Percentiles rank a stretch among this genome's conserved stretches.
These are phyloP conservation scores for Drosophila fuyamai DNA, from an alignment of 1,140 invertebrate genomes.

Conservation along the genomic window DNA sequence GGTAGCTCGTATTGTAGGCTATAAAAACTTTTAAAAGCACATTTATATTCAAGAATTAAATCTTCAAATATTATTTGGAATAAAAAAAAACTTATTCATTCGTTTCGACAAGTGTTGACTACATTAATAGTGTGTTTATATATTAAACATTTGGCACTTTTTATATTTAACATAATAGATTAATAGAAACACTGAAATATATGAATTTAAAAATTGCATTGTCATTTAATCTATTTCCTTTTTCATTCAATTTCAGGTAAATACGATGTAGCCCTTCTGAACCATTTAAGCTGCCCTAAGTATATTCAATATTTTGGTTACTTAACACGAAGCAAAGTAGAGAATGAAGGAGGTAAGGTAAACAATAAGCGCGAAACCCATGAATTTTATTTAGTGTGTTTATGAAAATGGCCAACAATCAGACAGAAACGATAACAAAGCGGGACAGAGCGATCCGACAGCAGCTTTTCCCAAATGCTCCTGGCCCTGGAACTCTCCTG, in stretches of 20 bases:
- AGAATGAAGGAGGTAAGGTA: conserved; percentile 37
- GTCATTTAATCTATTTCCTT: not conserved
- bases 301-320: conserved; percentile 44
- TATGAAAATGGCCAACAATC: conserved; percentile 80
- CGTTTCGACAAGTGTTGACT: not conserved
- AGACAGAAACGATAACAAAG: conserved; percentile 72
- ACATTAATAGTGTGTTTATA: not conserved
- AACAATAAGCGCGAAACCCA: conserved; percentile 55
- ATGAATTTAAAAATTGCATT: not conserved
- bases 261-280: not conserved
- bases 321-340: conserved; percentile 22
- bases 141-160: too few relatives aligned
- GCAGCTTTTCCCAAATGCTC: conserved; percentile 50
- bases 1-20: too few relatives aligned
- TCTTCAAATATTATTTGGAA: too few relatives aligned
- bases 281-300: not conserved
- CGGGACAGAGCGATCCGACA: conserved; percentile 26
- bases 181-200: not conserved
- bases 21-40: not conserved
- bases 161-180: too few relatives aligned
- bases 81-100: too few relatives aligned
- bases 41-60: too few relatives aligned
- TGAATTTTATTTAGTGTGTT: conserved; percentile 71
- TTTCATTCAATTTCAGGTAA: conserved; percentile 25
- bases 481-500: conserved; percentile 20